Base-by-base conservation (phyloP, 2,797 vertebrate species). In the Coendou prehensilis region DNA sequence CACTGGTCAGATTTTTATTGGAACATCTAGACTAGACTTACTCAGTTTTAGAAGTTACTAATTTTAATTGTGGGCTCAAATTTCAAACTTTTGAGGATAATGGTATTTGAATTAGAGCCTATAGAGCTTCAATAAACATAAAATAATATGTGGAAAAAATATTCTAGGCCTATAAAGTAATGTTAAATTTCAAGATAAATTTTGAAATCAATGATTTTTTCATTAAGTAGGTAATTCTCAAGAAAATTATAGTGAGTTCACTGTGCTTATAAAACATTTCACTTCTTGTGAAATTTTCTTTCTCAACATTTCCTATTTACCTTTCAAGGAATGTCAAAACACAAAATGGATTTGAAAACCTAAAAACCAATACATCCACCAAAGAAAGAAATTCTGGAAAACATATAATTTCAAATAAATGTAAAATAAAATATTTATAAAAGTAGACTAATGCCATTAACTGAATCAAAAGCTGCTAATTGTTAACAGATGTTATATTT, bases 351-450 rank as follows among this genome's bases (percentile, higher is more conserved):
- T 20, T 37, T 69, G 67, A 37, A 69, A 37, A 50, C 64, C 22
- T 13, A 63, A 59, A 45, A 37, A 11, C 47, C 64, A 11, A 56
- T 17, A 76, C 30, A 47, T 1, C 22, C 37, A 76, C 2, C 4
- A 67, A 75, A 69, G 61, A 4, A 59, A 14, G 8, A 50, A 52
- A 47, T 63, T 86, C 54, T 89, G 14, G 37, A 61, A 50, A 45
- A 89, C 30, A 76, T 73, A 86, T 33, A 37, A 71, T 22, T 91
- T 87, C 82, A 23, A 92, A 79, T 30, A 33, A 83, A 54, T 87
- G 23, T 59, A 83, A 78, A 59, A 28, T 5, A 89, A 91, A 88
- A 47, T 52, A 59, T 9, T 17, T 8, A 13, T 61, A 67, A 67
- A 81, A 2, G 26, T 75, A 56, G 37, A 54, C 33, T 69, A 73